Base-by-base conservation (phyloP, 2,797 vertebrate genomes). In the Eleutherodactylus coqui region DNA sequence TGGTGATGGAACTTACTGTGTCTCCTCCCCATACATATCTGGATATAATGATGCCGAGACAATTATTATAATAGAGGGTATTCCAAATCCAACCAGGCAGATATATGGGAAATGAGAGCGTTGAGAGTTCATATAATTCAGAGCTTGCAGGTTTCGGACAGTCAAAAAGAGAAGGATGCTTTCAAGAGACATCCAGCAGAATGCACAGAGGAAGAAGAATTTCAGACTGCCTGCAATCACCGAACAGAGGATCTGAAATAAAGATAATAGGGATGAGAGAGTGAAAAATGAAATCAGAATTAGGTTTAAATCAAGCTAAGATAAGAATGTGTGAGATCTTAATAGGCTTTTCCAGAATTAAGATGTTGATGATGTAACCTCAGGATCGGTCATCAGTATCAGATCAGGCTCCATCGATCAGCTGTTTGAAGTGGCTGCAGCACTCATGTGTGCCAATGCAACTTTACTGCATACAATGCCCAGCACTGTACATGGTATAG, bases 101-200 rank as follows among this genome's bases (percentile, higher is more conserved):
- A 95, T 90, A 19, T 92, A 51, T 1, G 67, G 86, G 36, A 83
- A 91, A 78, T 91, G 94, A 86, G 96, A 90, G 34, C 92, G 93
- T 1, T 89, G 92, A 53, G 92, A 89, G 82, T 91, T 93, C 91
- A 94, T 95, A 82, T 96, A 94, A 92, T 94, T 94, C 84, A 95
- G 91, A 86, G 93, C 92, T 0, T 86, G 85, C 49, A 96, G 93
- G 86, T 91, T 94, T 32, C 91, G 88, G 0, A 96, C 92, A 0
- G 94, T 91, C 86, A 92, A 32, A 88, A 91, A 90, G 10, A 93
- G 91, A 47, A 90, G 85, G 75, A 90, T 45, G 0, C 92, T 91
- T 49, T 93, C 93, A 38, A 93, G 85, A 83, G 91, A 85, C 92
- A 92, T 93, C 93, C 93, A 93, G 85, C 86, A 90, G 85, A 93